A percentile compares a stretch with the other conserved stretches of the same genome.
These are phyloP conservation scores for Drosophila nigrodunni DNA, from an alignment of 1,140 invertebrate genomes.

Conservation along the genomic window DNA sequence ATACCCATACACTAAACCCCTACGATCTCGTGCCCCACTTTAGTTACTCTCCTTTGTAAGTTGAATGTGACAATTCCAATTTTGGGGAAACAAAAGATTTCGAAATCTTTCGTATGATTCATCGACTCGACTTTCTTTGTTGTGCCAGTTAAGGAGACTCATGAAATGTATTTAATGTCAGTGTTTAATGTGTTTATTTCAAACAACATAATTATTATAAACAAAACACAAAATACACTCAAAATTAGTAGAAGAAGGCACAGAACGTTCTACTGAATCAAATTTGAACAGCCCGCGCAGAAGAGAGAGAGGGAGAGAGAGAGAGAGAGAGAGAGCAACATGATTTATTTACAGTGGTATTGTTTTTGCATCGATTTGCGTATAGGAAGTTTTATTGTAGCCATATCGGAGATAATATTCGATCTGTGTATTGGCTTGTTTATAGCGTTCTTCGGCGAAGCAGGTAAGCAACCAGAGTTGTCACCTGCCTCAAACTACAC, in stretches of 20 bases:
- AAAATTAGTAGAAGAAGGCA: constrained; percentile 11
- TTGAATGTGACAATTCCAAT: background rate
- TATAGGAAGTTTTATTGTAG: constrained; percentile 42
- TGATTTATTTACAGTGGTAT: constrained; percentile 66
- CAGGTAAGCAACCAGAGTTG: constrained; percentile 36
- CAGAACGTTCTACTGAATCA: background rate
- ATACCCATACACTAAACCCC: no score
- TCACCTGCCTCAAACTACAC: no score
- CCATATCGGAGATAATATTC: constrained; percentile 29
- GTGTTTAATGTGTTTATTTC: constrained; percentile 21
- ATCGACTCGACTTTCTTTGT: constrained; percentile 13
- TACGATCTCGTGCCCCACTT: background rate
- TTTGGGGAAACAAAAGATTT: background rate
- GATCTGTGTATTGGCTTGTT: constrained; percentile 26
- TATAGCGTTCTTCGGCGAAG: constrained; percentile 51
- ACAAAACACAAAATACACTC: constrained; percentile 4
- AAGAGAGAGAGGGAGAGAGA: no score
- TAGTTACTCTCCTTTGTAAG: constrained; percentile 2
- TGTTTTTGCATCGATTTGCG: constrained; percentile 63
- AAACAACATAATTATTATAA: background rate
- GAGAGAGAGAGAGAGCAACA: constrained; percentile 17
- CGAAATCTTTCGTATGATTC: constrained; percentile 6
- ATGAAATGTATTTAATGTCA: constrained; percentile 18
- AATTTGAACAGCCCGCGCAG: no score
- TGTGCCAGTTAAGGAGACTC: constrained; percentile 9